Conservation (phyloP, 2,888 invertebrate genomes). For the Metellina segmentata region DNA sequence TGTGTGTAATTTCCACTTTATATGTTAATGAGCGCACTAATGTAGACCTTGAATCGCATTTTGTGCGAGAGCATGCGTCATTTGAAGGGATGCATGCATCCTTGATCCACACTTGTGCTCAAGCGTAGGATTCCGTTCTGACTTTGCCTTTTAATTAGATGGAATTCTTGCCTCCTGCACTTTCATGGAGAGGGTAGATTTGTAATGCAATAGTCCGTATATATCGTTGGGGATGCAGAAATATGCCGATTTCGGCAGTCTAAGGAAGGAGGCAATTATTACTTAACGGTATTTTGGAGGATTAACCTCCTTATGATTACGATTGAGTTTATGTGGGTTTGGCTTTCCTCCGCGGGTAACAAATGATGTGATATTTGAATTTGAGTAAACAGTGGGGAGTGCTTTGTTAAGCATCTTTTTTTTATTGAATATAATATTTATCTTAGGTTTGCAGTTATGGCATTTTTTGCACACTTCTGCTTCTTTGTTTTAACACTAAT, state of each 20-base stretch:
- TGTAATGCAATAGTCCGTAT: background rate
- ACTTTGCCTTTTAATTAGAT: conserved; percentile 49
- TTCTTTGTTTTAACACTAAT: too few relatives aligned
- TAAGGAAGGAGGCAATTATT: background rate
- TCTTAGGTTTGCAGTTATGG: too few relatives aligned
- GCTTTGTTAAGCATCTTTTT: too few relatives aligned
- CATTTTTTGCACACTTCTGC: too few relatives aligned
- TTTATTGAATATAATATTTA: too few relatives aligned
- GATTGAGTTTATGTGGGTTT: background rate
- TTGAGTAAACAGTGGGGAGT: too few relatives aligned
- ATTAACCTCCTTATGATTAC: background rate
- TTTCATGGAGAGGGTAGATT: background rate
- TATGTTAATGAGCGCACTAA: conserved; percentile 59
- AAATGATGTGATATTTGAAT: too few relatives aligned
- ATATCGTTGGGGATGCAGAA: background rate
- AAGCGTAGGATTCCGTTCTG: background rate
- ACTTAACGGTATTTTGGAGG: background rate
- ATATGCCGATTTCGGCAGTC: background rate
- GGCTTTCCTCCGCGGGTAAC: too few relatives aligned
- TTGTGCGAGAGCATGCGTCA: conserved; percentile 26
- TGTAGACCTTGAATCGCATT: conserved; percentile 35
- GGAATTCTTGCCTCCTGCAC: conserved; percentile 26
- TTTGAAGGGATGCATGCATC: conserved; percentile 15
- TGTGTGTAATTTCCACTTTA: conserved; percentile 57
- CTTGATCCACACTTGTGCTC: conserved; percentile 25